Evolutionary conservation across 2,888 invertebrate genomes (phyloP).

Genomic region (Podabrus alpinus): DNA sequence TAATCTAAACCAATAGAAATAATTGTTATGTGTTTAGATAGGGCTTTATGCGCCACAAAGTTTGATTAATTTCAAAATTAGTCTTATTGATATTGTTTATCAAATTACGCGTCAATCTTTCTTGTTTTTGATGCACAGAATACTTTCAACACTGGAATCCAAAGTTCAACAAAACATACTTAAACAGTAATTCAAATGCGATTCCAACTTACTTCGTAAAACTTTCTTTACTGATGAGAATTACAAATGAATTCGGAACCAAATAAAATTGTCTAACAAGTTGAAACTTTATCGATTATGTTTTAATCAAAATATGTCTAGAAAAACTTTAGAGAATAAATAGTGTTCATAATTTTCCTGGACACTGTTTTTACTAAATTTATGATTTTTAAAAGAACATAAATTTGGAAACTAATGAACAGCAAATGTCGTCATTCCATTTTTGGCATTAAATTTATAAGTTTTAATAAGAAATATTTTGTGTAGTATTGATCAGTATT

Average conservation of each 20-base stretch:
- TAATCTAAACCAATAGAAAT: no score
- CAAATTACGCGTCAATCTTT: not conserved
- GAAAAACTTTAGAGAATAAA: no score
- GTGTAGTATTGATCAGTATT: no score
- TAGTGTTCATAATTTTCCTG: no score
- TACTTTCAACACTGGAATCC: not conserved
- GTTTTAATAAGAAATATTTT: no score
- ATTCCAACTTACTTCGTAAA: not conserved
- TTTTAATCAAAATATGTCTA: not conserved
- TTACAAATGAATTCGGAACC: not conserved
- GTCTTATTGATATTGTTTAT: not conserved
- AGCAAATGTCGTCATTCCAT: no score
- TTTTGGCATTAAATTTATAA: no score
- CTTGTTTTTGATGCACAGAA: not conserved
- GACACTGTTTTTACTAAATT: no score
- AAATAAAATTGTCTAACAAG: not conserved
- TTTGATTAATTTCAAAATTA: not conserved
- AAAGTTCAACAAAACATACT: not conserved
- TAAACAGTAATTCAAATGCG: not conserved
- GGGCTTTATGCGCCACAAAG: no score
- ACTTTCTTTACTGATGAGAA: not conserved
- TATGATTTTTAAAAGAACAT: no score
- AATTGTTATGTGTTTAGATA: no score
- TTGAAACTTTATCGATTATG: not conserved
- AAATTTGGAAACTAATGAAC: no score